Evolutionary conservation across 2,797 vertebrate species (phyloP).

Genomic region (Labroides dimidiatus): DNA sequence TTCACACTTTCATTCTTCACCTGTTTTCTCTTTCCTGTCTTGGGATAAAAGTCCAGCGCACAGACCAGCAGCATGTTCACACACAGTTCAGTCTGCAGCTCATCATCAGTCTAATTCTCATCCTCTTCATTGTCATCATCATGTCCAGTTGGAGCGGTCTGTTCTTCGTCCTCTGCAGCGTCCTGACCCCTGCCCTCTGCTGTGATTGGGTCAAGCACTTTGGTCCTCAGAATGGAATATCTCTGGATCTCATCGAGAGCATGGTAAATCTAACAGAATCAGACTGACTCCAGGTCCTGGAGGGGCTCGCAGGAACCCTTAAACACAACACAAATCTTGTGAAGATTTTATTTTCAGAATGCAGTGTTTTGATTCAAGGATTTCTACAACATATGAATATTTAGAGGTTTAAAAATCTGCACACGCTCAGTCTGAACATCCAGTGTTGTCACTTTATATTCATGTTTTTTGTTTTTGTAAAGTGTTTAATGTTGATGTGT

Average conservation of each 20-base stretch:
- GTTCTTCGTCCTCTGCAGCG: neutral
- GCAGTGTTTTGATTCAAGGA: too few relatives aligned
- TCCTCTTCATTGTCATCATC: neutral
- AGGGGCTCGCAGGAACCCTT: too few relatives aligned
- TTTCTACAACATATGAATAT: too few relatives aligned
- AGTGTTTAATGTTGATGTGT: neutral
- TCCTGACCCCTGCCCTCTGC: neutral
- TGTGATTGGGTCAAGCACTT: neutral
- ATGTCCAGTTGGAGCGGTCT: neutral
- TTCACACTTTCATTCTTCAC: neutral
- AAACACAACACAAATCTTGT: too few relatives aligned
- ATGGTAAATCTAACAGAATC: constrained; percentile 43
- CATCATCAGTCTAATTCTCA: neutral
- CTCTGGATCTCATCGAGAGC: neutral
- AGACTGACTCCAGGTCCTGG: too few relatives aligned
- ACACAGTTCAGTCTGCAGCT: neutral
- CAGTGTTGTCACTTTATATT: neutral
- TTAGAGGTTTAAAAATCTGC: too few relatives aligned
- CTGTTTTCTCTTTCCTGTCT: neutral
- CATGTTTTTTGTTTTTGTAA: neutral
- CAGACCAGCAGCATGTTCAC: neutral
- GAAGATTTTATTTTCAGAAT: too few relatives aligned
- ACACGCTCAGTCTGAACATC: too few relatives aligned
- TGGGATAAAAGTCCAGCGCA: neutral
- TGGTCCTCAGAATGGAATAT: neutral